Percentiles rank a stretch among this genome's conserved stretches.
phyloP scores from a whole-genome alignment of 2,888 invertebrate species.

The Ptilodon capucinus region DNA sequence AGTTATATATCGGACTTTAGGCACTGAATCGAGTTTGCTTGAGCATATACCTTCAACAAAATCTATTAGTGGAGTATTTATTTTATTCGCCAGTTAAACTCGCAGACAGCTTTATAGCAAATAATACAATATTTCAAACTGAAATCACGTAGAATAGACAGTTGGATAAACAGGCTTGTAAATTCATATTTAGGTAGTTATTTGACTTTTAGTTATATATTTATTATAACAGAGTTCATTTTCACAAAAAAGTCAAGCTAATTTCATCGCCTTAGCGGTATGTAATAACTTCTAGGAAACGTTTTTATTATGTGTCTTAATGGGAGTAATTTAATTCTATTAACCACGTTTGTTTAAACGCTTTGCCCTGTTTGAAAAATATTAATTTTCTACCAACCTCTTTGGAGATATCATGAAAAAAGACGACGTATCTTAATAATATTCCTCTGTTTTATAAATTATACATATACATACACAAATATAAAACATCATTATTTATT shows the following conservation, averaged over 20 bases:
- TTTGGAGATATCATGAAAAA: neutral
- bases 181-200: too few species aligned
- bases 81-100: too few species aligned
- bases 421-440: conserved; percentile 1
- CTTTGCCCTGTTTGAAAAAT: neutral
- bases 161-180: too few species aligned
- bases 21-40: neutral
- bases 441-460: neutral
- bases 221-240: too few species aligned
- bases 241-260: too few species aligned
- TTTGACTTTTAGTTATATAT: too few species aligned
- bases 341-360: conserved; percentile 5
- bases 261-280: too few species aligned
- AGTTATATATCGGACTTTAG: neutral
- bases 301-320: conserved; percentile 2
- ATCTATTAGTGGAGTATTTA: too few species aligned
- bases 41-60: neutral
- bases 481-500: neutral
- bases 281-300: conserved; percentile 5
- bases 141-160: too few species aligned
- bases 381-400: neutral
- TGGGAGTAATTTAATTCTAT: neutral
- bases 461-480: neutral
- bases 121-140: too few species aligned
- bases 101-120: too few species aligned